Evolutionary conservation across 2,888 invertebrate genomes (phyloP).

Genomic region (Callimorpha dominula): DNA sequence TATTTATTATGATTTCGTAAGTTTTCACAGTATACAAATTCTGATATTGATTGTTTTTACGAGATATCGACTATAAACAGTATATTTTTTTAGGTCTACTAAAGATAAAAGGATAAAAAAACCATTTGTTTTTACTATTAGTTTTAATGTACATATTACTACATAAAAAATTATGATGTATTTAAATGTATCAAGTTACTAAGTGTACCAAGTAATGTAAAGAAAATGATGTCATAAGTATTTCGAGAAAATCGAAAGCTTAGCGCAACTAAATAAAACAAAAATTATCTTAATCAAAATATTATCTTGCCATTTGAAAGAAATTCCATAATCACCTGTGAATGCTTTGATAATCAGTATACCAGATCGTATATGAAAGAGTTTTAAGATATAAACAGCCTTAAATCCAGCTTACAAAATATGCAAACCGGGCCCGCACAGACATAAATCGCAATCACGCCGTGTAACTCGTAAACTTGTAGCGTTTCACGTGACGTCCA

Average conservation of each 20-base stretch:
- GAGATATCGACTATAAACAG: too few relatives aligned
- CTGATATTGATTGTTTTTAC: too few relatives aligned
- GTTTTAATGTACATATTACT: too few relatives aligned
- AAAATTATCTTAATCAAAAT: not conserved
- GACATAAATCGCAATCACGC: slow-evolving; percentile 43
- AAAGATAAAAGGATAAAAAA: too few relatives aligned
- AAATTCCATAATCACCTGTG: not conserved
- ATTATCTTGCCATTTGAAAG: not conserved
- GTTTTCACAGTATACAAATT: slow-evolving; percentile 20
- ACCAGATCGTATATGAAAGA: not conserved
- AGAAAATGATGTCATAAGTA: too few relatives aligned
- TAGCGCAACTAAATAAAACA: slow-evolving; percentile 5
- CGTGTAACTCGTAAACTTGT: slow-evolving; percentile 42
- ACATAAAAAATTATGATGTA: too few relatives aligned
- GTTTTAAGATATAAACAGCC: not conserved
- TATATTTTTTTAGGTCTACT: too few relatives aligned
- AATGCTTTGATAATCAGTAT: not conserved
- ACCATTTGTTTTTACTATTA: too few relatives aligned
- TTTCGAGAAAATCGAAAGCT: too few relatives aligned
- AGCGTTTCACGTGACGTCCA: slow-evolving; percentile 42
- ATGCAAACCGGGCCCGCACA: slow-evolving; percentile 9
- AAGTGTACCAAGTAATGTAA: too few relatives aligned
- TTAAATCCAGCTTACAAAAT: not conserved
- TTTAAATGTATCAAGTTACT: too few relatives aligned
- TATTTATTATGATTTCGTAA: slow-evolving; percentile 29